Evolutionary conservation across 2,113 vertebrate genomes (phyloP).

Genomic region (Eudorcas thomsonii): DNA sequence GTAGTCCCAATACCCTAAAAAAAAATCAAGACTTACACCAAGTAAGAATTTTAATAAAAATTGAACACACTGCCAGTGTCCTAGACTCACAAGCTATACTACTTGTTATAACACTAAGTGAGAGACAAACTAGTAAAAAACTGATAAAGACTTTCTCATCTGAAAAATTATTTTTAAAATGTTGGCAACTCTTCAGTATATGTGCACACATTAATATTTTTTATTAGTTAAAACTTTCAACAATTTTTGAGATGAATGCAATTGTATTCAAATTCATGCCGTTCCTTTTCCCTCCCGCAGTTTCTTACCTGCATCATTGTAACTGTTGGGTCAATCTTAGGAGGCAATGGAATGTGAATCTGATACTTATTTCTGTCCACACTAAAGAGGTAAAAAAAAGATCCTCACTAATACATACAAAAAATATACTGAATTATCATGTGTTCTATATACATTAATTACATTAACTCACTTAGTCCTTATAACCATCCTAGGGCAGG

Average conservation of each 20-base stretch:
- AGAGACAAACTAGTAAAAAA: neutral
- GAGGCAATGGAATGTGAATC: constrained; percentile 98
- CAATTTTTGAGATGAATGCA: neutral
- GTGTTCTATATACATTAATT: neutral
- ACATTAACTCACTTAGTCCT: neutral
- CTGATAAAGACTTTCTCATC: neutral
- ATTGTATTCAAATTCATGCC: neutral
- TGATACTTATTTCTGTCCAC: constrained; percentile 99
- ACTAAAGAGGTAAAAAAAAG: constrained; percentile 77
- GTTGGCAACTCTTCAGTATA: neutral
- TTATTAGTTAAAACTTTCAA: neutral
- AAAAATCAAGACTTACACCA: neutral
- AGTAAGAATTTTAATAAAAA: constrained; percentile 3
- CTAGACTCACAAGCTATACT: neutral
- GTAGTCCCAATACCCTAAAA: neutral
- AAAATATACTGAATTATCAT: neutral
- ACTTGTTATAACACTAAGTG: neutral
- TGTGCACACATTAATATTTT: neutral
- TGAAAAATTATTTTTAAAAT: neutral
- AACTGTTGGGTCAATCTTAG: constrained; percentile 98
- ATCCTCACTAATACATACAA: neutral
- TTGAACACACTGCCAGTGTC: neutral
- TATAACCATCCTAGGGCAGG: neutral
- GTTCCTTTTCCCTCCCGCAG: neutral
- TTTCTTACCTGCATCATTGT: constrained; percentile 98